phyloP scores from a whole-genome alignment of 2,797 vertebrate genomes.

The Spinibarbus caldwelli region DNA sequence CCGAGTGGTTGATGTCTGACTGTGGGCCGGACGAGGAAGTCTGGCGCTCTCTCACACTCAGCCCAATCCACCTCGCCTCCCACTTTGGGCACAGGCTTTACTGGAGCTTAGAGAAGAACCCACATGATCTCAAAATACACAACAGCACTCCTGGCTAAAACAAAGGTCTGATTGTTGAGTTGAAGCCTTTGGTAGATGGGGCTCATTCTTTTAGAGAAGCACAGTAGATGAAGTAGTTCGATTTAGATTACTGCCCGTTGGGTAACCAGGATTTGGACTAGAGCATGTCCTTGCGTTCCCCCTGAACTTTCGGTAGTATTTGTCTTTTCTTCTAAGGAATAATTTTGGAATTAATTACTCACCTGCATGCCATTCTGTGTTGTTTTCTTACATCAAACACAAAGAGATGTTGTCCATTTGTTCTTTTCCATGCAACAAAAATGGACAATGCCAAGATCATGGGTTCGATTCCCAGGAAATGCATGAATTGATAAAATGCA shows the following conservation, averaged over 20 bases:
- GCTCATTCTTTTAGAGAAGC: constrained; percentile 13
- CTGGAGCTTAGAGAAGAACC: constrained; percentile 15
- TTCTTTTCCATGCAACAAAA: background rate
- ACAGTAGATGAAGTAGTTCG: constrained; percentile 13
- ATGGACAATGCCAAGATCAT: background rate
- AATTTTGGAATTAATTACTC: background rate
- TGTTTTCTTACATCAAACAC: background rate
- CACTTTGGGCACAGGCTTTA: constrained; percentile 12
- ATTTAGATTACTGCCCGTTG: constrained; percentile 10
- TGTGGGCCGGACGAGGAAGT: constrained; percentile 3
- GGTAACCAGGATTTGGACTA: background rate
- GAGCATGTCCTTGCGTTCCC: background rate
- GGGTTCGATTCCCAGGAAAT: background rate
- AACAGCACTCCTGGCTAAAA: constrained; percentile 23
- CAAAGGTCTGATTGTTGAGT: constrained; percentile 48
- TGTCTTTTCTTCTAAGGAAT: background rate
- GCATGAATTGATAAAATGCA: background rate
- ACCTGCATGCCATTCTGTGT: background rate
- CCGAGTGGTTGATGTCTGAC: constrained; percentile 22
- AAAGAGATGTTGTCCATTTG: background rate
- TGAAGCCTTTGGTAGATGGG: constrained; percentile 4
- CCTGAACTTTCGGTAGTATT: background rate
- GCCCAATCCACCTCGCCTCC: constrained; percentile 20
- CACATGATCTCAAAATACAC: constrained; percentile 22
- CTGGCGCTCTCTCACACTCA: constrained; percentile 11